A percentile compares a stretch with the other conserved stretches of the same genome.
These are phyloP conservation scores for Hyalella azteca DNA, from an alignment of 2,888 invertebrate species.

Conservation along the genomic window DNA sequence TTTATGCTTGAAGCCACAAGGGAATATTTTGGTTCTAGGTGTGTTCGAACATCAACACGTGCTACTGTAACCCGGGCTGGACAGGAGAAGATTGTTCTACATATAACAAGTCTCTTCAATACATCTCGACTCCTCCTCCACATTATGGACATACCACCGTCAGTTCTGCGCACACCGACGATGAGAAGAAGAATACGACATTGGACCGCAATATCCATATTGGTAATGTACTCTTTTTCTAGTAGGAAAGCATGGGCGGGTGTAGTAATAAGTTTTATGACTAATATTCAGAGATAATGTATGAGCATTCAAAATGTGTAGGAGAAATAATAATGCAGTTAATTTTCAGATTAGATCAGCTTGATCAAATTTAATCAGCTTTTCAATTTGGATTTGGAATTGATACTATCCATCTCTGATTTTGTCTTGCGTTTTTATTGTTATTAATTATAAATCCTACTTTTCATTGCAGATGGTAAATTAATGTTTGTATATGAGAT, in stretches of 20 bases:
- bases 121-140: constrained; percentile 63
- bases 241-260: too few species aligned
- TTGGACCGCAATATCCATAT: constrained; percentile 18
- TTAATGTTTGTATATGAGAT: background rate
- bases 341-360: too few species aligned
- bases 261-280: too few species aligned
- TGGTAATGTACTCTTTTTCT: constrained; percentile 28
- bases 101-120: constrained; percentile 67
- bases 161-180: constrained; percentile 30
- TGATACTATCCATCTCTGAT: too few species aligned
- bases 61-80: constrained; percentile 89
- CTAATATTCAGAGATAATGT: too few species aligned
- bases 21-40: constrained; percentile 74
- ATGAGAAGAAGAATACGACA: constrained; percentile 19
- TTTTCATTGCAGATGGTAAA: too few species aligned
- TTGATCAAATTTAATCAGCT: too few species aligned
- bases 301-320: too few species aligned
- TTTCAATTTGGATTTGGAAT: too few species aligned
- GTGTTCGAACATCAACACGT: constrained; percentile 90
- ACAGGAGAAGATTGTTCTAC: constrained; percentile 86
- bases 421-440: background rate
- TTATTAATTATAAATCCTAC: background rate
- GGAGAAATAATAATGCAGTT: too few species aligned
- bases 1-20: too few species aligned
- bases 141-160: constrained; percentile 22